These are phyloP conservation scores for Drosophila melanica DNA, from an alignment of 1,140 invertebrate genomes.

Conservation along the genomic window DNA sequence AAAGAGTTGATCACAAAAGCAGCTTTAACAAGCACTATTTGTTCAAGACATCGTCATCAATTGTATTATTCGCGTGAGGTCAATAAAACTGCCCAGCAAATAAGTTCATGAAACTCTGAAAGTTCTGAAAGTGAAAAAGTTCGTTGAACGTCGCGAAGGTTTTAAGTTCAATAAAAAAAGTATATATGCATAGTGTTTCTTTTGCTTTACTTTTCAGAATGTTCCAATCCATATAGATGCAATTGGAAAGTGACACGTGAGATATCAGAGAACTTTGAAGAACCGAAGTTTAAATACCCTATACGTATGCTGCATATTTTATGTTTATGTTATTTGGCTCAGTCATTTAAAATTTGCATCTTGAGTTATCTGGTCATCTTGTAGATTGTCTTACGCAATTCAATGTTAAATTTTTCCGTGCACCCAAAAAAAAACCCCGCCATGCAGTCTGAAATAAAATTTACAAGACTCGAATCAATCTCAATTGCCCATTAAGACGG, in stretches of 20 bases:
- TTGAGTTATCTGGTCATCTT: background rate
- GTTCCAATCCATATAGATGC: slow-evolving; percentile 9
- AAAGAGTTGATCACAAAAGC: background rate
- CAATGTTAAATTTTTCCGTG: background rate
- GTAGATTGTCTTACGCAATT: background rate
- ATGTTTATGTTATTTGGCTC: too few relatives aligned
- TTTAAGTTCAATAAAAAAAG: slow-evolving; percentile 48
- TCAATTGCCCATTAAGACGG: too few relatives aligned
- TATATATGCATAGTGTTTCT: slow-evolving; percentile 54
- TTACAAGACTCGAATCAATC: background rate
- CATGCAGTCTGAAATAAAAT: slow-evolving; percentile 14
- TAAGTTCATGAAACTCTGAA: slow-evolving; percentile 56
- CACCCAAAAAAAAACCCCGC: background rate
- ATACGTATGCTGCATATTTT: too few relatives aligned
- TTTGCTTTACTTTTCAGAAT: slow-evolving; percentile 3
- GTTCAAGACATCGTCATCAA: slow-evolving; percentile 17
- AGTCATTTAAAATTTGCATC: too few relatives aligned
- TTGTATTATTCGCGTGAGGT: slow-evolving; percentile 12
- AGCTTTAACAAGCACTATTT: slow-evolving; percentile 19
- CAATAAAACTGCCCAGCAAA: slow-evolving; percentile 20
- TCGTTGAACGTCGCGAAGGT: slow-evolving; percentile 65
- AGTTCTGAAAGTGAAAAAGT: slow-evolving; percentile 35
- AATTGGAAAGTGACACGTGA: background rate
- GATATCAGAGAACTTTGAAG: too few relatives aligned
- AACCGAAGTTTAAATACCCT: too few relatives aligned